Percentiles rank a stretch among this genome's conserved stretches.
These are phyloP conservation scores for Parapsyche elsis DNA, from an alignment of 1,140 invertebrate species.

Conservation along the genomic window DNA sequence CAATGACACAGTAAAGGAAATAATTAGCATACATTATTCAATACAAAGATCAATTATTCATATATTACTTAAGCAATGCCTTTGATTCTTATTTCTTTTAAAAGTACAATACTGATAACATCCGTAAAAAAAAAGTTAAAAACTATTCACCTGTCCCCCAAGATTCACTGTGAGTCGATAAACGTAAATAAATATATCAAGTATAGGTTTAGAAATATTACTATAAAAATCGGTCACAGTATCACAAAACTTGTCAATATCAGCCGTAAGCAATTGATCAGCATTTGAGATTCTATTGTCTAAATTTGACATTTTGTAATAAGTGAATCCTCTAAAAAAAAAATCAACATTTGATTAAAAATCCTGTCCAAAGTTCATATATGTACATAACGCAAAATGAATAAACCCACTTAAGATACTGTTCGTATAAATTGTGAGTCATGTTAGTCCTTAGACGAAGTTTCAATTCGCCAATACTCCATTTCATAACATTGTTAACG, in stretches of 20 bases:
- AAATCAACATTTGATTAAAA: conserved; percentile 8
- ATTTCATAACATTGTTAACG: conserved; percentile 94
- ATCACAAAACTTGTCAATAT: conserved; percentile 97
- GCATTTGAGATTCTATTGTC: conserved; percentile 95
- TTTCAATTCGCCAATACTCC: conserved; percentile 93
- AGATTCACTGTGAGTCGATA: conserved; percentile 88
- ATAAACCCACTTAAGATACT: conserved; percentile 89
- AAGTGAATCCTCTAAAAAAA: conserved; percentile 87
- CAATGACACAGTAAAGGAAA: neutral
- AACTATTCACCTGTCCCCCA: conserved; percentile 73
- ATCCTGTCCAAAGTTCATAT: neutral
- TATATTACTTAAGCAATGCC: neutral
- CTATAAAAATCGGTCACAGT: conserved; percentile 95
- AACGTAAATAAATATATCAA: conserved; percentile 95
- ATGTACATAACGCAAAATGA: neutral
- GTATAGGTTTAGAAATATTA: conserved; percentile 95
- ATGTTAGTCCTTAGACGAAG: conserved; percentile 90
- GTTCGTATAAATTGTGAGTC: conserved; percentile 85
- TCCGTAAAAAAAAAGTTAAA: conserved; percentile 35
- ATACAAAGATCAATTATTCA: neutral
- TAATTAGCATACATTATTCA: neutral
- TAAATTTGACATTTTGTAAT: conserved; percentile 96
- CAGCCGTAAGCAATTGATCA: conserved; percentile 95
- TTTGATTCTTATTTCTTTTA: neutral
- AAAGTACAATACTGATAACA: conserved; percentile 13